A percentile compares a stretch with the other conserved stretches of the same genome.
phyloP scores from a whole-genome alignment of 64 coral and sea anemone genomes.

The Pocillopora damicornis region DNA sequence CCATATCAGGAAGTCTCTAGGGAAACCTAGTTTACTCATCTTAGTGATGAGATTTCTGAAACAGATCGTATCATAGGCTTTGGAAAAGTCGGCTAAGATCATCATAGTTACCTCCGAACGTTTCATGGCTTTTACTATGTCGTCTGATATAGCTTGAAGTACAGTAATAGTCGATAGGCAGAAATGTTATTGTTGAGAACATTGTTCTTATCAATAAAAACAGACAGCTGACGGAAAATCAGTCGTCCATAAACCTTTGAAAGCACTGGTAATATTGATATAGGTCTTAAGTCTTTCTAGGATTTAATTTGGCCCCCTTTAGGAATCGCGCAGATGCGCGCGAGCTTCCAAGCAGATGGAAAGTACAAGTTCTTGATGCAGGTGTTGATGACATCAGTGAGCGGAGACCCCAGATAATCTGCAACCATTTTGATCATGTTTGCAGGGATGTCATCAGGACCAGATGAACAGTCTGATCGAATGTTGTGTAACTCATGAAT shows the following conservation, averaged over 20 bases:
- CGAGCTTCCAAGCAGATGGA: conserved; percentile 54
- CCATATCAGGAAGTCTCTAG: conserved; percentile 22
- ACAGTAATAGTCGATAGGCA: conserved; percentile 54
- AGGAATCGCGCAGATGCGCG: conserved; percentile 58
- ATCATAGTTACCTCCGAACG: conserved; percentile 52
- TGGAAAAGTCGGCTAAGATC: conserved; percentile 50
- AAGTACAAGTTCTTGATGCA: conserved; percentile 41
- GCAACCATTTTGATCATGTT: conserved; percentile 17
- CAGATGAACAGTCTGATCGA: no score
- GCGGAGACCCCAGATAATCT: conserved; percentile 60
- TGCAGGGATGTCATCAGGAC: no score
- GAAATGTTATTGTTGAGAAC: conserved; percentile 42
- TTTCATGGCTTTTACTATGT: conserved; percentile 57
- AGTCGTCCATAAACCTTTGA: conserved; percentile 55
- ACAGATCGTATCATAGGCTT: conserved; percentile 43
- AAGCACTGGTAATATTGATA: conserved; percentile 55
- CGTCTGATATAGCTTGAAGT: conserved; percentile 52
- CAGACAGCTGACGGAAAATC: conserved; percentile 39
- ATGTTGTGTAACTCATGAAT: no score
- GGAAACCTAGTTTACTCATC: conserved; percentile 6
- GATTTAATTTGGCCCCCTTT: conserved; percentile 44
- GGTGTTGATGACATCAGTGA: conserved; percentile 53
- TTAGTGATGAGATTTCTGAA: conserved; percentile 21
- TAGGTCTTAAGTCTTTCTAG: conserved; percentile 48
- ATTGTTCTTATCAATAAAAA: conserved; percentile 36